Base-by-base conservation (phyloP, 2,797 vertebrate species). In the Anabas testudineus region DNA sequence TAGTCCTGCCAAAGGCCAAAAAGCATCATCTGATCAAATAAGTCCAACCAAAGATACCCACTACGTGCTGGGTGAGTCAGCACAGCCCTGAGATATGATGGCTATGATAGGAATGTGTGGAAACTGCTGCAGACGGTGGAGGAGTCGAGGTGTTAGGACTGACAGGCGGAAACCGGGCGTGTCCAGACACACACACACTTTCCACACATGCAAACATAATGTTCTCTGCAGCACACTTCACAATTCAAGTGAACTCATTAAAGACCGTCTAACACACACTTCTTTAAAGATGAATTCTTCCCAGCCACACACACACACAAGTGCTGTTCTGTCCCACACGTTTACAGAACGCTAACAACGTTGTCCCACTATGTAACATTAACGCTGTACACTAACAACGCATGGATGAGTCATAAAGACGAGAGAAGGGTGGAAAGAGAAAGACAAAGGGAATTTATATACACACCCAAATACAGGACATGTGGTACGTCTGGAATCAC, bases 351-450 rank as follows among this genome's bases (percentile, higher is more conserved):
- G 22, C 46, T 21, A 24, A 48, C 26, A n/a, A 30, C 58, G 19
- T 36, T 54, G 42, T n/a, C 4, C n/a, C 28, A 39, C 2, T 3
- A 14, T 24, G 7, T 4, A 19, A 16, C 6, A 36, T 8, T 26
- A 28, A 2, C 42, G 45, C 13, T 22, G 45, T 18, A 18, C 10
- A 14, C 26, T 21, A 48, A 49, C 19, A 36, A 15, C 26, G 19
- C 3, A 26, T 7, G 12, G 10, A 19, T 70, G 49, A 82, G 41
- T 76, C 75, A 65, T n/a, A 18, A 45, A n/a, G 10, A 53, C 13
- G 51, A 45, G 63, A n/a, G 10, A 52, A 15, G 51, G 46, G 62
- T 47, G 45, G 51, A 59, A 61, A 45, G 14, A 5, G 12, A 24
- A 5, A 47, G 13, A 8, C 4, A 4, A 30, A 45, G 49, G 39